Evolutionary conservation across 2,113 vertebrate genomes (phyloP), one percentile per base, ranked within the genome.

Genomic region (Athene cunicularia): DNA sequence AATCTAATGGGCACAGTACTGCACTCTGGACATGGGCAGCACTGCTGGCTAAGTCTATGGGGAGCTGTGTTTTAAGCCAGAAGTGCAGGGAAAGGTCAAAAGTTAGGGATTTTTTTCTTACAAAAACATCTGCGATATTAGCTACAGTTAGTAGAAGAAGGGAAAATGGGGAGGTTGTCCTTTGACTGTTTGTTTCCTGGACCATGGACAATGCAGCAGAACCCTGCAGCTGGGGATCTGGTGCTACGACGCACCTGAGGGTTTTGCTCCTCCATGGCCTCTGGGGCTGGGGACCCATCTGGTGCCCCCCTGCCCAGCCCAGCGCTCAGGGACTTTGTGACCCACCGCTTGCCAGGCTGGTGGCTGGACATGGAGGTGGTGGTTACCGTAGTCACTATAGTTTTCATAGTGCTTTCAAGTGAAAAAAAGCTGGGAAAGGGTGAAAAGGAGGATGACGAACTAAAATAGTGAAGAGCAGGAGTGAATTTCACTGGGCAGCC

Each of bases 61-160:
- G 95, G 76, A 95, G 49, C 86, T 95, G 52, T 86, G 56, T 22
- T 95, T 60, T 95, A 35, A 91, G 77, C 50, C 70, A 91, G 33
- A 90, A 89, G 94, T 81, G 73, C 88, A 94, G 86, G 75, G 71
- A 71, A n/a, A 94, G 86, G 94, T 94, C 83, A 75, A 24, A 81
- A 93, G 77, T 80, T 88, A 91, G 93, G 87, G 86, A 66, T n/a
- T 90, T 55, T 55, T 80, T 87, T 68, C 62, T 75, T n/a, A 41
- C 0, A 0, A 81, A 94, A 86, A 70, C 26, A 47, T 93, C 63
- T 56, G 79, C 1, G 2, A 9, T 72, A 8, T 39, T 59, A 60
- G 49, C 83, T 80, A 55, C 56, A 11, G 43, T 64, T 67, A 39
- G 49, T 13, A 88, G 64, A 43, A 80, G 71, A 86, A 80, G 21